phyloP scores from a whole-genome alignment of 2,113 vertebrate species.

The Cephalophus harveyi region DNA sequence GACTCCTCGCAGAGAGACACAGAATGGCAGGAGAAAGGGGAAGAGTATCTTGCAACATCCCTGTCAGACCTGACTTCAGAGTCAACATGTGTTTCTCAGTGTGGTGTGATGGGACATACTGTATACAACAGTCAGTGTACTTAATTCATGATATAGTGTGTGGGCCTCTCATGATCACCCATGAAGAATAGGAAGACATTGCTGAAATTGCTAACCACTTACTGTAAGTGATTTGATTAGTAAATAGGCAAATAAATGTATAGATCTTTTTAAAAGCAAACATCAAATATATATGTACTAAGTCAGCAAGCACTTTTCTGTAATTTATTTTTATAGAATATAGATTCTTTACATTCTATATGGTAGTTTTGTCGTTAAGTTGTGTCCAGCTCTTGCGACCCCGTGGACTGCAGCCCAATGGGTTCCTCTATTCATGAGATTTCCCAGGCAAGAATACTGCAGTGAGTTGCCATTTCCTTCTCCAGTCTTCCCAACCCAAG shows the following conservation, averaged over 20 bases:
- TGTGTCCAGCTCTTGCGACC: background rate
- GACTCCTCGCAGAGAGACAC: background rate
- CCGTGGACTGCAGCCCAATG: background rate
- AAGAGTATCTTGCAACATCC: accelerated
- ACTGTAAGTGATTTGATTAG: background rate
- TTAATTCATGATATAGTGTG: too few relatives aligned
- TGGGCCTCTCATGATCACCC: too few relatives aligned
- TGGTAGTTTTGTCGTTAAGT: accelerated
- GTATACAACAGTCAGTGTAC: background rate
- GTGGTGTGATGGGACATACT: too few relatives aligned
- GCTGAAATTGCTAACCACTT: background rate
- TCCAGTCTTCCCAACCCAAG: background rate
- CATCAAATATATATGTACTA: background rate
- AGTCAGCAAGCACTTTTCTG: background rate
- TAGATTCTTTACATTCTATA: background rate
- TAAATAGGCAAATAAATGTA: background rate
- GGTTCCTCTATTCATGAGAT: background rate
- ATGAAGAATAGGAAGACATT: background rate
- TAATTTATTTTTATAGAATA: background rate
- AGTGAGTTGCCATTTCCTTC: background rate
- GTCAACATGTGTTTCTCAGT: background rate
- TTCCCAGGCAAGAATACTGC: background rate
- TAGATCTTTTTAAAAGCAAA: background rate
- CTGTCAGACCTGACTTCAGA: background rate
- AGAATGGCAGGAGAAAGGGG: background rate